Conservation (phyloP, 2,888 invertebrate genomes). For the Atethmia centrago region DNA sequence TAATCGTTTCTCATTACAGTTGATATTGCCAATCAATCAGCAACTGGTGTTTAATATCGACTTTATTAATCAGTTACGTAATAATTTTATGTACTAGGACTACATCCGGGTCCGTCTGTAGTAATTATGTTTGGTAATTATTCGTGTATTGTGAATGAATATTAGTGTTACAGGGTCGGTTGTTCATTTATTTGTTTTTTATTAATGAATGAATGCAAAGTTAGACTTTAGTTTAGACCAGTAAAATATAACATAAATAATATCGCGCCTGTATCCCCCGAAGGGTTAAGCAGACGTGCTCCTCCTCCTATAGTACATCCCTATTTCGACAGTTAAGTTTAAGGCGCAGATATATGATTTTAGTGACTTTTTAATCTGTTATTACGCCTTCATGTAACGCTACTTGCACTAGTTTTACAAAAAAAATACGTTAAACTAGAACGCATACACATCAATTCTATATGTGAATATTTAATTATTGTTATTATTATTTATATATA, state of each 20-base stretch:
- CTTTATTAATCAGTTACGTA: conserved; percentile 50
- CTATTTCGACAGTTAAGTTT: background rate
- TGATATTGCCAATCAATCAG: conserved; percentile 49
- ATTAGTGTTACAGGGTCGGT: conserved; percentile 14
- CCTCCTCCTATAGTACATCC: background rate
- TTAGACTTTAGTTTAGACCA: no score
- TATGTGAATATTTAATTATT: no score
- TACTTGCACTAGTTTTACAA: no score
- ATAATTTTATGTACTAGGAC: conserved; percentile 7
- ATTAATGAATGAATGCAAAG: no score
- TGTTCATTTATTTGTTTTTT: background rate
- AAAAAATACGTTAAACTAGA: no score
- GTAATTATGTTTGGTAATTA: conserved; percentile 42
- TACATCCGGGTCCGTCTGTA: conserved; percentile 44
- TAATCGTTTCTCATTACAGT: conserved; percentile 44
- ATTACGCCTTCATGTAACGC: no score
- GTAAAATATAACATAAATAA: no score
- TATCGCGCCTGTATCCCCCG: background rate
- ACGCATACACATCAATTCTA: no score
- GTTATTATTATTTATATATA: no score
- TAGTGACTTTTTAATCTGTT: no score
- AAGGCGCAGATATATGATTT: no score
- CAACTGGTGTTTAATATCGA: conserved; percentile 31
- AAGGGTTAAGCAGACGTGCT: background rate
- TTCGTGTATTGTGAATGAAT: conserved; percentile 39